Evolutionary conservation across 1,140 invertebrate genomes (phyloP).

Genomic region (Calosoma granatense): DNA sequence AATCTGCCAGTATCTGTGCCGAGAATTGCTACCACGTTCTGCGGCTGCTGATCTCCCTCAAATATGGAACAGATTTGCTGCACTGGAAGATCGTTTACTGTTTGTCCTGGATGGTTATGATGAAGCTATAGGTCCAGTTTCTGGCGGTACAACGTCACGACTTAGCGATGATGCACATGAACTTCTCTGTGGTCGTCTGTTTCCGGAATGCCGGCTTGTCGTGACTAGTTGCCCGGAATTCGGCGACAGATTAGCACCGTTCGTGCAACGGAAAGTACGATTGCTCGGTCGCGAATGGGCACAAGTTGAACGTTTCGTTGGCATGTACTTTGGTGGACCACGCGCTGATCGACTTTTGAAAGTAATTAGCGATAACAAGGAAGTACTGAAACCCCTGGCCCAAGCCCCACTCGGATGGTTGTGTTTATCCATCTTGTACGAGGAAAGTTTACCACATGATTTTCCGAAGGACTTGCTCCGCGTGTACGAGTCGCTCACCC

Average conservation of each 20-base stretch:
- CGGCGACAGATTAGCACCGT: constrained; percentile 29
- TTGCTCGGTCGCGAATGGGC: constrained; percentile 42
- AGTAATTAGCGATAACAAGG: constrained; percentile 21
- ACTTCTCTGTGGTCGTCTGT: constrained; percentile 41
- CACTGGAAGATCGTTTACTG: constrained; percentile 40
- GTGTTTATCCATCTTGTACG: constrained; percentile 16
- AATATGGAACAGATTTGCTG: constrained; percentile 35
- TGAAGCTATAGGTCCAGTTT: constrained; percentile 31
- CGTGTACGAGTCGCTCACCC: constrained; percentile 35
- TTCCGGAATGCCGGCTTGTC: constrained; percentile 42
- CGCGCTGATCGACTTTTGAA: constrained; percentile 24
- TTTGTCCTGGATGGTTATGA: constrained; percentile 47
- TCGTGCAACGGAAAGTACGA: constrained; percentile 37
- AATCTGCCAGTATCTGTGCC: constrained; percentile 36
- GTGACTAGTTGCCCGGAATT: constrained; percentile 36
- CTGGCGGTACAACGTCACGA: constrained; percentile 22
- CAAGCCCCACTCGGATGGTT: constrained; percentile 45
- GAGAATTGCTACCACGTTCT: constrained; percentile 38
- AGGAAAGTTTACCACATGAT: constrained; percentile 18
- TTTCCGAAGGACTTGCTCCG: constrained; percentile 32
- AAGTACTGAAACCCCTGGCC: constrained; percentile 33
- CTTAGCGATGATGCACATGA: constrained; percentile 34
- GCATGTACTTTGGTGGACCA: constrained; percentile 32
- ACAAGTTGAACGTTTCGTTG: constrained; percentile 39
- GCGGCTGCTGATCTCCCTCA: constrained; percentile 23